Evolutionary conservation across 2,797 vertebrate species (phyloP).

Genomic region (Platyrinchus mystaceus): DNA sequence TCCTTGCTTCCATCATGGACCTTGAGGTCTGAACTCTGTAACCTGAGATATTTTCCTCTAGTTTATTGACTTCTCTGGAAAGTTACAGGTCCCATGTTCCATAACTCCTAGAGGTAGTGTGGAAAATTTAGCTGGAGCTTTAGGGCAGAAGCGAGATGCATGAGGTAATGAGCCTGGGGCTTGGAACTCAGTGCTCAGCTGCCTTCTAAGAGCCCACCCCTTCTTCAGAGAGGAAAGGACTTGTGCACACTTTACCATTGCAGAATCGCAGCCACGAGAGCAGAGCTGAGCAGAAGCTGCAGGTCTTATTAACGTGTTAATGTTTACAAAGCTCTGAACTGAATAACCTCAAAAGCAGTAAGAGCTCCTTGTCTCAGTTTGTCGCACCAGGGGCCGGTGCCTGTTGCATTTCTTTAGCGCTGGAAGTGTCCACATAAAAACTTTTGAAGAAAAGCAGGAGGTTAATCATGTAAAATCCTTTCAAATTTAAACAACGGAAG

Average conservation of each 20-base stretch:
- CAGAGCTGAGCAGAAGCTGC: not conserved
- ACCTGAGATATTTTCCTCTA: not conserved
- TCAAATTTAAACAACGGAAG: not conserved
- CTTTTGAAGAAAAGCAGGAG: not conserved
- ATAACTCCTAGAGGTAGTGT: not conserved
- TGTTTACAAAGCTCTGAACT: conserved; percentile 41
- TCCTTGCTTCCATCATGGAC: not conserved
- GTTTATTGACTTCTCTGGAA: conserved; percentile 5
- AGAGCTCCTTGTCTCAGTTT: not conserved
- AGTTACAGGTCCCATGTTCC: not conserved
- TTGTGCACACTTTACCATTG: not conserved
- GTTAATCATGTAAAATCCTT: not conserved
- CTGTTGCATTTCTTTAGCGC: not conserved
- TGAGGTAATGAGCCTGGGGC: not conserved
- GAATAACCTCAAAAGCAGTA: not conserved
- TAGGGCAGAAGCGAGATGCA: not conserved
- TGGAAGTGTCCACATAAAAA: not conserved
- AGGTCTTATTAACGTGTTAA: not conserved
- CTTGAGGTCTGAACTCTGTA: conserved; percentile 20
- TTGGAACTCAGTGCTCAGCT: not conserved
- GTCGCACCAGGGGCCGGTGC: fast-evolving
- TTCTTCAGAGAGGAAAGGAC: not conserved
- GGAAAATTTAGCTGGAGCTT: conserved; percentile 50
- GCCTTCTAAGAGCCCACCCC: not conserved
- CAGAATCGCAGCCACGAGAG: not conserved